These are phyloP conservation scores for Nematostella vectensis DNA, from an alignment of 92 coral and sea anemone genomes.

Conservation along the genomic window DNA sequence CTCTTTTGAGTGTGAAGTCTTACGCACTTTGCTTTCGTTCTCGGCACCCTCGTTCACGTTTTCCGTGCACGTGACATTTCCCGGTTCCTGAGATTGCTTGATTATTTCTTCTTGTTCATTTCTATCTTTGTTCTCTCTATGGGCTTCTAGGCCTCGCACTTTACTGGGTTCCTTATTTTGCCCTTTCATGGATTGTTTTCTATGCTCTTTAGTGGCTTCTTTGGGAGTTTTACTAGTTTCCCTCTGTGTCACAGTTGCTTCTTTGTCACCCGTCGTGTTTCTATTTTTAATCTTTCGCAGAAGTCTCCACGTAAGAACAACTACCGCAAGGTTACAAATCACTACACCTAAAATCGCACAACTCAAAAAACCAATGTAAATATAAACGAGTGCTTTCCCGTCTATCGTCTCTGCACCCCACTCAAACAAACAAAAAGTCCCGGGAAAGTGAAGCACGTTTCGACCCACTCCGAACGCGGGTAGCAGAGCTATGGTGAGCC, in stretches of 20 bases:
- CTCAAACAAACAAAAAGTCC: conserved; percentile 90
- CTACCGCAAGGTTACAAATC: conserved; percentile 64
- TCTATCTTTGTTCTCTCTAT: conserved; percentile 2
- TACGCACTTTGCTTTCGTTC: no score
- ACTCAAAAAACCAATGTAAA: conserved; percentile 51
- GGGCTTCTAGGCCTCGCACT: conserved; percentile 21
- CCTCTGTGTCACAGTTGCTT: not conserved
- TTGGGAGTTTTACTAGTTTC: not conserved
- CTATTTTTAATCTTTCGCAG: conserved; percentile 22
- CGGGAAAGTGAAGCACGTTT: conserved; percentile 84
- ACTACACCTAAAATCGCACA: conserved; percentile 53
- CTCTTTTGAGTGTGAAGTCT: no score
- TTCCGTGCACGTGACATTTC: no score
- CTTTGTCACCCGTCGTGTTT: conserved; percentile 22
- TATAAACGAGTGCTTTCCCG: conserved; percentile 61
- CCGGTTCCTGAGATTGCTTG: no score
- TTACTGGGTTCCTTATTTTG: not conserved
- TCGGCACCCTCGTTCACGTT: no score
- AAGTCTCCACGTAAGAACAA: conserved; percentile 44
- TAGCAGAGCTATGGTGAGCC: conserved; percentile 56
- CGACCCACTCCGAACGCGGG: conserved; percentile 87
- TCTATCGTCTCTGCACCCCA: conserved; percentile 66
- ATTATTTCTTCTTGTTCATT: not conserved
- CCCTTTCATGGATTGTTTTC: not conserved
- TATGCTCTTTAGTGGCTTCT: not conserved